phyloP scores from a whole-genome alignment of 2,888 invertebrate species.

The Aplocera efformata region DNA sequence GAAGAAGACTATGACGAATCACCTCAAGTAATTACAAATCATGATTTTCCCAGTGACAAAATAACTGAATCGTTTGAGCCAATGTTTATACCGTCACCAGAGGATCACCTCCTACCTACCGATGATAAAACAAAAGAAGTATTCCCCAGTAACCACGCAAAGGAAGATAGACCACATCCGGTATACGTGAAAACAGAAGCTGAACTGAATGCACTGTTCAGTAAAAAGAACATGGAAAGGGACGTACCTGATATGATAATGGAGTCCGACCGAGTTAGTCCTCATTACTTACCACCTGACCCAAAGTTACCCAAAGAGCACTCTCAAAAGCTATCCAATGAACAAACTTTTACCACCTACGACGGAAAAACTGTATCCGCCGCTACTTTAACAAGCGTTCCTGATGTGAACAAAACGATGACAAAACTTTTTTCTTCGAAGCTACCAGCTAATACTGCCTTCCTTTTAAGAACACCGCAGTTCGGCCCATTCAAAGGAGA shows the following conservation, averaged over 20 bases:
- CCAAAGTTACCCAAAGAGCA: constrained; percentile 70
- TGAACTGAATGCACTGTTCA: constrained; percentile 55
- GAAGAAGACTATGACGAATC: constrained; percentile 71
- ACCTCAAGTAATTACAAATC: constrained; percentile 58
- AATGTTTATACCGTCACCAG: constrained; percentile 90
- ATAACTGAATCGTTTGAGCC: constrained; percentile 86
- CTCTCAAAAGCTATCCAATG: constrained; percentile 61
- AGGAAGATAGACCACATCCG: constrained; percentile 75
- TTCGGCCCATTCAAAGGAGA: constrained; percentile 88
- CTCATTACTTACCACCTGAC: constrained; percentile 87
- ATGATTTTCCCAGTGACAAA: constrained; percentile 66
- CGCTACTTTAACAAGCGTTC: constrained; percentile 79
- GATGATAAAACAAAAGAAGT: constrained; percentile 66
- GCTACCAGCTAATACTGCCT: constrained; percentile 71
- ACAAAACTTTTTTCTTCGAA: constrained; percentile 65
- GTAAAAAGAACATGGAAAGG: constrained; percentile 66
- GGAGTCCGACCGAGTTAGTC: constrained; percentile 85
- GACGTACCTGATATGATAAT: constrained; percentile 81
- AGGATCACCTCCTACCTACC: constrained; percentile 76
- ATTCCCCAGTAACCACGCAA: constrained; percentile 65
- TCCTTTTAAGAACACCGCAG: constrained; percentile 85
- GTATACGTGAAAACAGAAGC: constrained; percentile 64
- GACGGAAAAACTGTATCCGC: constrained; percentile 88
- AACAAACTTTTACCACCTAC: constrained; percentile 84
- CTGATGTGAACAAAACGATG: constrained; percentile 57